phyloP scores from a whole-genome alignment of 1,140 invertebrate species.

The Acromyrmex echinatior region DNA sequence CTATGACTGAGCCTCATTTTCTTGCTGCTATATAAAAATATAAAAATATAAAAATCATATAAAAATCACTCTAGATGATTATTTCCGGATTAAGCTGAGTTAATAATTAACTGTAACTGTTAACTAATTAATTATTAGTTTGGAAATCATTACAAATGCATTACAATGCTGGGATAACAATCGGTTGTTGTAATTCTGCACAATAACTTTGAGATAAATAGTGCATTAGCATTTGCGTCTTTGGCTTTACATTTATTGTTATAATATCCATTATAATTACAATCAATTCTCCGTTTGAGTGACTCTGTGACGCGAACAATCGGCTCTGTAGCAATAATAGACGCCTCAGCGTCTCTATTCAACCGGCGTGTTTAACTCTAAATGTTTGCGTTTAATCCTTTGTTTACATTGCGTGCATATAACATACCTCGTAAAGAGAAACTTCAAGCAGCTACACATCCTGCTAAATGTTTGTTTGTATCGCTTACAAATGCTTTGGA shows the following conservation, averaged over 20 bases:
- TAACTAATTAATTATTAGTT: not conserved
- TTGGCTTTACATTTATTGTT: not conserved
- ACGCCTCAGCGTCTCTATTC: conserved; percentile 4
- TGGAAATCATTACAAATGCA: not conserved
- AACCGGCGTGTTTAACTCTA: conserved; percentile 19
- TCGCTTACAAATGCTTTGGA: not conserved
- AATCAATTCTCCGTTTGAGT: not conserved
- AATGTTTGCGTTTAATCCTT: conserved; percentile 34
- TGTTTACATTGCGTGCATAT: conserved; percentile 1
- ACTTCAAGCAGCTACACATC: not conserved
- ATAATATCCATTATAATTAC: not conserved
- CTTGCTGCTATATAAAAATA: too few relatives aligned
- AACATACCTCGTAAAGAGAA: conserved; percentile 9
- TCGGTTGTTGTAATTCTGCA: not conserved
- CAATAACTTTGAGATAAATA: not conserved
- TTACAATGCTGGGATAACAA: not conserved
- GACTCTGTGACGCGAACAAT: conserved; percentile 27
- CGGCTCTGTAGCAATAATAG: not conserved
- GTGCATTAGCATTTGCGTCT: not conserved
- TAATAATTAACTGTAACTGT: not conserved
- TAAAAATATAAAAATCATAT: too few relatives aligned
- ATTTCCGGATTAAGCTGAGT: not conserved
- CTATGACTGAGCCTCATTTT: too few relatives aligned
- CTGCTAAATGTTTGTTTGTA: not conserved
- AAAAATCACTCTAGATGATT: too few relatives aligned